Evolutionary conservation across 2,888 invertebrate species (phyloP), one percentile per base, ranked within the genome.

Genomic region (Leptinotarsa tumamoca): DNA sequence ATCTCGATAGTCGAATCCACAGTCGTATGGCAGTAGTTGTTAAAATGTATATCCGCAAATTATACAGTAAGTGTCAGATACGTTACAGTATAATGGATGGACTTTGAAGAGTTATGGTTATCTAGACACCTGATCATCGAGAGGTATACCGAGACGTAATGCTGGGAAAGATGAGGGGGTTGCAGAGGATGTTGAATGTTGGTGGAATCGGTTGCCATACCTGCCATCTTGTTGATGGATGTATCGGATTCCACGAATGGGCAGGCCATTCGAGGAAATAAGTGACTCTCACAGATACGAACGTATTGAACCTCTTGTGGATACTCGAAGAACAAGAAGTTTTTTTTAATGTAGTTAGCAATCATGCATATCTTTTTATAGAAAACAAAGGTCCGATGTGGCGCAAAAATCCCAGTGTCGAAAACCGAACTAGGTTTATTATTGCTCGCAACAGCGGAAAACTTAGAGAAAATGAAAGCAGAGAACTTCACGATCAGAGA

Each of bases 1-100:
- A 68, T 75, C 75, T 52, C 61, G 63, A 61, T 49, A 52, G 71
- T 72, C 50, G 72, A 66, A 72, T 56, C n/a, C 51, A 51, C 18
- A 58, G 15, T 14, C 21, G 58, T 21, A 58, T n/a, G 63, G 63
- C 63, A 63, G 63, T 33, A 63, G 63, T 33, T 33, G 63, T 63
- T 63, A 68, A 68, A 75, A 75, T 68, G 68, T 75, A 75, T 75
- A 75, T 75, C 63, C 68, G 72, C 72, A 75, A 75, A 75, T 75
- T 75, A 68, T 54, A 72, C 33, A 49, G 67, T 72, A 15, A 69
- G 33, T n/a, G n/a, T 33, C 27, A 33, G 23, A 33, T 52, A 23
- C 33, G 23, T 54, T 56, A 72, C 67, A 56, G 72, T 23, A 58
- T 49, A 67, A 43, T 72, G 49, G 10, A 56, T 56, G 61, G 63